These are phyloP conservation scores for Atrina japonica DNA, from an alignment of 2,888 invertebrate species.

Conservation along the genomic window DNA sequence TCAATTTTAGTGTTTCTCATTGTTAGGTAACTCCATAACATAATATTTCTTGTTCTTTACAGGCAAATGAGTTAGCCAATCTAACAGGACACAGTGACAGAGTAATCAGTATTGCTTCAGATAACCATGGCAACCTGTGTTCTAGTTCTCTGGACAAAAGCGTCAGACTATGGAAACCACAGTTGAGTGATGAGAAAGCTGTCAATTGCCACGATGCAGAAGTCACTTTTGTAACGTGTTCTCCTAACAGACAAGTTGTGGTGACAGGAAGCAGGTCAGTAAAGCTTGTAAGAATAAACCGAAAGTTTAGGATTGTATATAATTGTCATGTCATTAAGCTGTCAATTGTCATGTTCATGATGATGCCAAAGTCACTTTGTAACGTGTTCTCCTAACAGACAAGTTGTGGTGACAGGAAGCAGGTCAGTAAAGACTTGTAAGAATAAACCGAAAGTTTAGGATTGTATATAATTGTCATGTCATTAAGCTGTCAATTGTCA, in stretches of 20 bases:
- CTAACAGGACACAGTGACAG: slow-evolving; percentile 76
- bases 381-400: slow-evolving; percentile 33
- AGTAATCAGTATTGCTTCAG: slow-evolving; percentile 71
- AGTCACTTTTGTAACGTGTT: slow-evolving; percentile 62
- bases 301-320: too few relatives aligned
- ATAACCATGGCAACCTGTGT: slow-evolving; percentile 65
- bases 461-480: too few relatives aligned
- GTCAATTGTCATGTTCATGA: slow-evolving; percentile 63
- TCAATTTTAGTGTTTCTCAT: too few relatives aligned
- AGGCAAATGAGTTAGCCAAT: slow-evolving; percentile 75
- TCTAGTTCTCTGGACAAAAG: slow-evolving; percentile 73
- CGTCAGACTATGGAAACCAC: slow-evolving; percentile 73
- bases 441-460: too few relatives aligned
- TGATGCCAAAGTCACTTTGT: slow-evolving; percentile 68
- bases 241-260: slow-evolving; percentile 32
- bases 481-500: slow-evolving; percentile 53
- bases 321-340: not conserved
- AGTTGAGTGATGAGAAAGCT: slow-evolving; percentile 47
- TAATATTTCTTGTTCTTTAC: slow-evolving; percentile 22
- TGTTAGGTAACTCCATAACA: not conserved
- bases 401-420: slow-evolving; percentile 46
- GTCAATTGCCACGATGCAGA: slow-evolving; percentile 64
- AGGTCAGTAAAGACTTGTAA: too few relatives aligned
- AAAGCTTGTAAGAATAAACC: not conserved
- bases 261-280: slow-evolving; percentile 70